These are phyloP conservation scores for Hyperoplus immaculatus DNA, from an alignment of 2,797 vertebrate species.

Conservation along the genomic window DNA sequence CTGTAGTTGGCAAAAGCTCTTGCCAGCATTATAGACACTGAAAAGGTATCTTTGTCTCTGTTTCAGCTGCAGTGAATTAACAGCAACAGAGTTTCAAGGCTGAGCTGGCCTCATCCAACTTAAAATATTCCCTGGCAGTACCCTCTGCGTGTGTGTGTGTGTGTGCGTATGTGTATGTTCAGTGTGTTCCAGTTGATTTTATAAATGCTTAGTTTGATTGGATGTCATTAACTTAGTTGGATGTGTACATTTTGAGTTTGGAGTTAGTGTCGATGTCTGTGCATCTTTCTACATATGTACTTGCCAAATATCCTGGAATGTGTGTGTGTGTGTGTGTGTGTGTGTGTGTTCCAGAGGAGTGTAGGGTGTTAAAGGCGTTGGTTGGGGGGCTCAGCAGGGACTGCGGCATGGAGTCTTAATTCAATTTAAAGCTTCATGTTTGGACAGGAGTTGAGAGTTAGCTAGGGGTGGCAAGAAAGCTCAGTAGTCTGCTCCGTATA, in stretches of 20 bases:
- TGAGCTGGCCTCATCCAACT: constrained; percentile 46
- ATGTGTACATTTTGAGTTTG: neutral
- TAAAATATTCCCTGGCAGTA: constrained; percentile 38
- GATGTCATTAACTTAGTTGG: constrained; percentile 1
- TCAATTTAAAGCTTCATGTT: constrained; percentile 91
- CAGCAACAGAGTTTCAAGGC: constrained; percentile 57
- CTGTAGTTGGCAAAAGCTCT: constrained; percentile 19
- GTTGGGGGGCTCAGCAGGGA: constrained; percentile 73
- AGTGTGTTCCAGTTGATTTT: neutral
- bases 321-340: constrained; percentile 36
- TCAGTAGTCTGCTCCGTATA: constrained; percentile 77
- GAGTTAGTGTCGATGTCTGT: neutral
- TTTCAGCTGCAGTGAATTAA: constrained; percentile 73
- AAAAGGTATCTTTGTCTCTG: constrained; percentile 54
- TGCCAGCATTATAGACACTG: constrained; percentile 30
- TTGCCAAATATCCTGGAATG: constrained; percentile 51
- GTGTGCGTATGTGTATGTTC: neutral
- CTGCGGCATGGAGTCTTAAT: constrained; percentile 91
- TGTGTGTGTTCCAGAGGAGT: constrained; percentile 61
- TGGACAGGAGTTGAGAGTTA: constrained; percentile 92
- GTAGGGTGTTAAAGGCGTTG: constrained; percentile 70
- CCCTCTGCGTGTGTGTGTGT: constrained; percentile 1
- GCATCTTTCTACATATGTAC: neutral
- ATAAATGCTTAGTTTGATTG: neutral
- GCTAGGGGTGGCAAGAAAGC: constrained; percentile 78